Evolutionary conservation across 2,888 invertebrate species (phyloP), one percentile per base, ranked within the genome.

Genomic region (Alcis repandata): DNA sequence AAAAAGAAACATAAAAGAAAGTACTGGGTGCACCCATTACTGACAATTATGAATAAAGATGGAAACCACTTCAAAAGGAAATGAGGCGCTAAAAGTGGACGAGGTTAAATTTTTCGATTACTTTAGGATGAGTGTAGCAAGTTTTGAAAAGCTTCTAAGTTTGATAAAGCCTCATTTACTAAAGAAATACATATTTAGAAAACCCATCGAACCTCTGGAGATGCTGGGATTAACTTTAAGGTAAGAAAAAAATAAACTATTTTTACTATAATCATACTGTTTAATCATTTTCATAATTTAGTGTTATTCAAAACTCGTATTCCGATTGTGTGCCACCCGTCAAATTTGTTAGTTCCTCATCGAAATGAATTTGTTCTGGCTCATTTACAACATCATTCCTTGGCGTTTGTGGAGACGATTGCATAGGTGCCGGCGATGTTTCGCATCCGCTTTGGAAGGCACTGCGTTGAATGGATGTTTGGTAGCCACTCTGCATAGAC

Each of bases 341-440:
- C 45, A 45, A 45, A 45, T 45, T 59, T 49, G 59, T 59, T 59
- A 59, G 59, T 59, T 59, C 59, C 59, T 59, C 59, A 59, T 59
- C 59, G 59, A 59, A 59, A 59, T 49, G 32, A 49, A 49, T 59
- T 59, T 59, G 59, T 59, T 59, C 59, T 59, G 59, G 59, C 59
- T 59, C 59, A 59, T 49, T 59, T 59, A 59, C 49, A 59, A 17
- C 59, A 59, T 59, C 49, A 59, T 59, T 59, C 58, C 58, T 49
- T 59, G 59, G 59, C 59, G 59, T 59, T 59, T 49, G 59, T 59
- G 59, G 59, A 59, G 59, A 59, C 59, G 59, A 59, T 59, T 59
- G 59, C 59, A 59, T 51, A 49, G 59, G 59, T 49, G 59, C 49
- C 59, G 59, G 59, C 17, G 59, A 59, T 59, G 59, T 58, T 59